Base-by-base conservation (phyloP, 2,888 invertebrate genomes). In the Agrochola litura region DNA sequence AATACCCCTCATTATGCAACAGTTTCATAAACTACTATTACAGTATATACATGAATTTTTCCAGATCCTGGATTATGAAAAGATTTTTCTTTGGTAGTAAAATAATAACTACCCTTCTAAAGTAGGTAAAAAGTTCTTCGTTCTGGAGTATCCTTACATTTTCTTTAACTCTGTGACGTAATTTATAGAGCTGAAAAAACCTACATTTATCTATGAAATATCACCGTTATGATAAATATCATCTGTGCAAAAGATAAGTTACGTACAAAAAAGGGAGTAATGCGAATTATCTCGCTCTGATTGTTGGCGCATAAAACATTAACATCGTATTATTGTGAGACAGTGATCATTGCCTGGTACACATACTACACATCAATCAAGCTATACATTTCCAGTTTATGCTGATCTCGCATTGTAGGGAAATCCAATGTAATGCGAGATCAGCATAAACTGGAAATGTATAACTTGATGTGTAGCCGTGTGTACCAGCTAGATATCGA, bases 241-340 rank as follows among this genome's bases (percentile, higher is more conserved):
- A 54, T 16, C 12, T 19, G 2, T 16, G 58, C 41, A 58, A 54
- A 77, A 69, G 19, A 81, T 69, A 66, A 65, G 58, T 74, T 56
- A 60, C 63, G n/a, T 43, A 58, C 70, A 82, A 73, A 79, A 77
- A 83, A 80, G 63, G 63, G 54, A 76, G 77, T 81, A 76, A 84
- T 79, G 80, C 56, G 78, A 67, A 79, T 64, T 43, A 69, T 69
- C 25, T 54, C 75, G 86, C 83, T 86, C 87, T 87, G 71, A 6
- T 87, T 86, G 43, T 52, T 60, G 0, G 30, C 49, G 72, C 49
- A 56, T 71, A 58, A 46, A 73, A 78, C 63, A 25, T 73, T 65
- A 82, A 61, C 72, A 69, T 83, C n/a, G 25, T 84, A 74, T 54
- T 52, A 67, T 52, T 64, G 46, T 73, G 19, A 74, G 61, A 54